Conservation (phyloP, 2,888 invertebrate genomes). For the Lithosia quadra region DNA sequence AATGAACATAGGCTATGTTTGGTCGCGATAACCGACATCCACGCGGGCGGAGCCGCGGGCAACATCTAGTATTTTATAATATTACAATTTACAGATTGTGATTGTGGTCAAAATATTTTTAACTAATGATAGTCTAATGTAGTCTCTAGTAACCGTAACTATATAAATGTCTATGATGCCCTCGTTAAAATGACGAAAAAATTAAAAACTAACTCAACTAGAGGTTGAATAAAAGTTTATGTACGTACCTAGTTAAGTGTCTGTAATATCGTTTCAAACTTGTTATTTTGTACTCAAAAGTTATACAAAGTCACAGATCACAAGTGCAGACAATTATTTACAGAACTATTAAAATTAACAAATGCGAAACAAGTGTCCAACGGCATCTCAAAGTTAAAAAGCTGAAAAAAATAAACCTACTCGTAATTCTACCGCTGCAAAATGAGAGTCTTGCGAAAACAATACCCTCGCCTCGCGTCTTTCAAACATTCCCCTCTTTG, state of each 20-base stretch:
- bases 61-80: no score
- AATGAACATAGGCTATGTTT: no score
- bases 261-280: background rate
- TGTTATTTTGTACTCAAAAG: conserved; percentile 10
- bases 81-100: no score
- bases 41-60: no score
- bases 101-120: no score
- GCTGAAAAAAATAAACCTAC: conserved; percentile 59
- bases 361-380: conserved; percentile 42
- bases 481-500: conserved; percentile 64
- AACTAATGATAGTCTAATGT: no score
- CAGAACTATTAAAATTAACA: conserved; percentile 21
- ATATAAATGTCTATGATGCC: no score
- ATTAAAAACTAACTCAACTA: background rate
- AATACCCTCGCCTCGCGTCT: conserved; percentile 59
- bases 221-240: no score
- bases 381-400: conserved; percentile 54
- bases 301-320: conserved; percentile 19
- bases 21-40: no score
- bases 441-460: conserved; percentile 66
- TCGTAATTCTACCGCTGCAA: conserved; percentile 58
- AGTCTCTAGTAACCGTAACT: no score
- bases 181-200: background rate
- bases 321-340: conserved; percentile 27
- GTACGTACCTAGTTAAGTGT: background rate